Evolutionary conservation across 1,140 invertebrate species (phyloP).

Genomic region (Thaumetopoea pityocampa): DNA sequence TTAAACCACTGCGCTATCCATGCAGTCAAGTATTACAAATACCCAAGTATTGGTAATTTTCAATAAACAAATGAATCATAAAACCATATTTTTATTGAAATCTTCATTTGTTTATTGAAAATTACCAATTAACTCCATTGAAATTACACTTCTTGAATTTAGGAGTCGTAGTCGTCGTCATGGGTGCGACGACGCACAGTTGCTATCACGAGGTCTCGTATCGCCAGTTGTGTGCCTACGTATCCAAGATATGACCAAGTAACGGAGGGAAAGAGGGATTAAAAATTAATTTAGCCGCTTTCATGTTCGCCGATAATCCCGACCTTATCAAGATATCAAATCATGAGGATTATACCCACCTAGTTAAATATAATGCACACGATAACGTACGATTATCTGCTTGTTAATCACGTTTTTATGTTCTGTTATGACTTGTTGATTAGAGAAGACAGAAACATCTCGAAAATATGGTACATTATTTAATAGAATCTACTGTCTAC

Average conservation of each 20-base stretch:
- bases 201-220: slow-evolving; percentile 23
- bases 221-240: slow-evolving; percentile 37
- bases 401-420: slow-evolving; percentile 22
- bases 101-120: no score
- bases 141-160: slow-evolving; percentile 5
- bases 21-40: no score
- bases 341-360: slow-evolving; percentile 60
- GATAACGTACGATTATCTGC: slow-evolving; percentile 61
- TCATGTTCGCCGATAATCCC: slow-evolving; percentile 71
- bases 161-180: slow-evolving; percentile 1
- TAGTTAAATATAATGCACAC: slow-evolving; percentile 58
- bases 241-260: slow-evolving; percentile 48
- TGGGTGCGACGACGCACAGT: slow-evolving; percentile 6
- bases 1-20: no score
- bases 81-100: no score
- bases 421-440: slow-evolving; percentile 1
- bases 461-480: no score
- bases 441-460: no score
- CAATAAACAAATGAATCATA: no score
- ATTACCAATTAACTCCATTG: slow-evolving; percentile 1
- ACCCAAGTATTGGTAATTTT: no score
- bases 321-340: slow-evolving; percentile 68
- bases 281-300: slow-evolving; percentile 71
- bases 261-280: slow-evolving; percentile 59
- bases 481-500: no score